Evolutionary conservation across 2,113 vertebrate species (phyloP).

Genomic region (Tragelaphus strepsiceros): DNA sequence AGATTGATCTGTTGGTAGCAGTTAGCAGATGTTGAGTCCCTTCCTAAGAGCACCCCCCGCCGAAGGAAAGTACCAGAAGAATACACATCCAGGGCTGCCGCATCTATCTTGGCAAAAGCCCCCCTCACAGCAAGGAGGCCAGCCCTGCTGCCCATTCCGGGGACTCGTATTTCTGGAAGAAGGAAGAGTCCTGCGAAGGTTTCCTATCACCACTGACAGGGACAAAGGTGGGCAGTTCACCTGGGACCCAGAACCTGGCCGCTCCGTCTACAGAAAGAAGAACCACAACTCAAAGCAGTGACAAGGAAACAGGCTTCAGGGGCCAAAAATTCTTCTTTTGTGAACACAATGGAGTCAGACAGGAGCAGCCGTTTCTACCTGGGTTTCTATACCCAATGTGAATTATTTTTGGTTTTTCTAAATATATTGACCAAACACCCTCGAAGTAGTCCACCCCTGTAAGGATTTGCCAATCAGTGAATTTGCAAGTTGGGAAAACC

Average conservation of each 20-base stretch:
- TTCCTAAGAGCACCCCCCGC: not conserved
- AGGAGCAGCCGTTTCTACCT: not conserved
- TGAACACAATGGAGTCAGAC: not conserved
- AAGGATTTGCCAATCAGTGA: not conserved
- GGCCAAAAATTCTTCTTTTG: not conserved
- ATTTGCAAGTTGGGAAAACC: constrained; percentile 1
- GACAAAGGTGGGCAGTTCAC: not conserved
- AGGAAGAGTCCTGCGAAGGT: not conserved
- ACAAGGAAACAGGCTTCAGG: not conserved
- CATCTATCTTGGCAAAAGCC: constrained; percentile 17
- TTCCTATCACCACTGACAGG: not conserved
- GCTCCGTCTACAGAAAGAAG: not conserved
- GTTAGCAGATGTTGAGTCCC: not conserved
- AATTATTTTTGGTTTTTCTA: not conserved
- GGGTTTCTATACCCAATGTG: fast-evolving
- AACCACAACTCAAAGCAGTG: not conserved
- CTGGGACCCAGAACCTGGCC: not conserved
- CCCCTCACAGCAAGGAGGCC: not conserved
- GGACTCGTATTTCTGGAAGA: constrained; percentile 6
- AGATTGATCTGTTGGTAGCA: constrained; percentile 77
- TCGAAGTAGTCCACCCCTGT: not conserved
- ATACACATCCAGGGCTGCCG: not conserved
- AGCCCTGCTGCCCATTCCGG: not conserved
- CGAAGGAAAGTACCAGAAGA: not conserved
- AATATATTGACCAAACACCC: not conserved